A percentile compares a stretch with the other conserved stretches of the same genome.
Evolutionary conservation across 2,888 invertebrate genomes (phyloP).

Genomic region (Carabus problematicus): DNA sequence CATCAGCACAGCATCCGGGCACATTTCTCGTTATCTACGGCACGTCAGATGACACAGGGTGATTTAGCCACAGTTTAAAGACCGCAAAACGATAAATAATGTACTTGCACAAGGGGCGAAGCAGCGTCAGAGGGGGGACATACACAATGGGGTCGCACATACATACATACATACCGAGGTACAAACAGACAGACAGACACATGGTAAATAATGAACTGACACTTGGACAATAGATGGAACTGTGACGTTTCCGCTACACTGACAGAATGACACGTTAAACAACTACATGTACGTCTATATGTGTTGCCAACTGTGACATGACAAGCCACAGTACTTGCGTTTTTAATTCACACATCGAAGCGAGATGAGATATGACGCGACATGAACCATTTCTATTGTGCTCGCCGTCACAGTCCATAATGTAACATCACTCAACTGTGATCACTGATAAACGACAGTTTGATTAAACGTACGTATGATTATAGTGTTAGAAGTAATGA

Average conservation of each 20-base stretch:
- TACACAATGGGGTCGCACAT: slow-evolving; percentile 34
- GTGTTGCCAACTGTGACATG: no score
- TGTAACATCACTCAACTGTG: no score
- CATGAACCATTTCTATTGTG: no score
- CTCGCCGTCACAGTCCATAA: no score
- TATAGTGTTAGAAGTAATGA: no score
- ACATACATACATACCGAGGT: slow-evolving; percentile 19
- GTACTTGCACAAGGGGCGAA: slow-evolving; percentile 16
- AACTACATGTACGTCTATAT: background rate
- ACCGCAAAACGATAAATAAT: slow-evolving; percentile 43
- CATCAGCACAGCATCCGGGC: slow-evolving; percentile 1
- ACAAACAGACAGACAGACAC: slow-evolving; percentile 29
- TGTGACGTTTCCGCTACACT: slow-evolving; percentile 41
- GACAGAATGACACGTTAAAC: slow-evolving; percentile 7
- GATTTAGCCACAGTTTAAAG: slow-evolving; percentile 38
- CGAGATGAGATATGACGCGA: no score
- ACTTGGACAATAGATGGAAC: slow-evolving; percentile 40
- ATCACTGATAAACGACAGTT: no score
- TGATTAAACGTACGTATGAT: no score
- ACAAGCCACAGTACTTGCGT: no score
- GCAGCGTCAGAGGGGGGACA: slow-evolving; percentile 1
- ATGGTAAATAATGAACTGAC: slow-evolving; percentile 43
- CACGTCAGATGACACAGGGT: slow-evolving; percentile 36
- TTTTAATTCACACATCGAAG: no score
- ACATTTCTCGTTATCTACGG: slow-evolving; percentile 10